A percentile compares a stretch with the other conserved stretches of the same genome.
These are phyloP conservation scores for Fistularia tabacaria DNA, from an alignment of 2,797 vertebrate genomes.

Conservation along the genomic window DNA sequence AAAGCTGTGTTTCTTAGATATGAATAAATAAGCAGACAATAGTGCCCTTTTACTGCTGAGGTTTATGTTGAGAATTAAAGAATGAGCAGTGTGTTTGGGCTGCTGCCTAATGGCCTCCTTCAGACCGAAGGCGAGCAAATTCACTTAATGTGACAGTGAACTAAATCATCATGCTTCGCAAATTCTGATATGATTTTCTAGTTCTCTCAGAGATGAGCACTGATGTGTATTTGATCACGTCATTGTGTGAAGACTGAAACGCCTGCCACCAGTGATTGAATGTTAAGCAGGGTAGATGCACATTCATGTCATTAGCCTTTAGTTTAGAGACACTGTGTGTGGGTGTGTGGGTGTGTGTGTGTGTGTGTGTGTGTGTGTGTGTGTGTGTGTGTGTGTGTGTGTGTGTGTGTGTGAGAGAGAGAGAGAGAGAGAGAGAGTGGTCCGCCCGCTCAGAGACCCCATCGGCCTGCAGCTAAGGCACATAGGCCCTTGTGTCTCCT, in stretches of 20 bases:
- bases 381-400: slow-evolving; percentile 35
- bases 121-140: slow-evolving; percentile 42
- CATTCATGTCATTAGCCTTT: slow-evolving; percentile 60
- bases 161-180: slow-evolving; percentile 62
- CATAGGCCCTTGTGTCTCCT: slow-evolving; percentile 49
- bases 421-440: slow-evolving; percentile 11
- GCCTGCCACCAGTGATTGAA: slow-evolving; percentile 28
- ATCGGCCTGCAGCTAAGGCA: slow-evolving; percentile 42
- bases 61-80: too few relatives aligned
- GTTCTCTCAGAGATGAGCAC: slow-evolving; percentile 10
- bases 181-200: slow-evolving; percentile 41
- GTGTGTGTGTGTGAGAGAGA: background rate
- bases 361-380: slow-evolving; percentile 28
- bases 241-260: slow-evolving; percentile 20
- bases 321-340: slow-evolving; percentile 26
- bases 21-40: too few relatives aligned
- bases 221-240: slow-evolving; percentile 18
- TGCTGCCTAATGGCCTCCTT: slow-evolving; percentile 51
- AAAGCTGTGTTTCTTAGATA: too few relatives aligned
- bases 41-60: too few relatives aligned
- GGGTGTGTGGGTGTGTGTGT: slow-evolving; percentile 19
- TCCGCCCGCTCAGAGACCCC: slow-evolving; percentile 36
- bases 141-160: slow-evolving; percentile 67
- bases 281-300: slow-evolving; percentile 50
- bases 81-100: slow-evolving; percentile 35